Conservation (phyloP, 1,140 invertebrate genomes). For the Dendroctonus ponderosae region DNA sequence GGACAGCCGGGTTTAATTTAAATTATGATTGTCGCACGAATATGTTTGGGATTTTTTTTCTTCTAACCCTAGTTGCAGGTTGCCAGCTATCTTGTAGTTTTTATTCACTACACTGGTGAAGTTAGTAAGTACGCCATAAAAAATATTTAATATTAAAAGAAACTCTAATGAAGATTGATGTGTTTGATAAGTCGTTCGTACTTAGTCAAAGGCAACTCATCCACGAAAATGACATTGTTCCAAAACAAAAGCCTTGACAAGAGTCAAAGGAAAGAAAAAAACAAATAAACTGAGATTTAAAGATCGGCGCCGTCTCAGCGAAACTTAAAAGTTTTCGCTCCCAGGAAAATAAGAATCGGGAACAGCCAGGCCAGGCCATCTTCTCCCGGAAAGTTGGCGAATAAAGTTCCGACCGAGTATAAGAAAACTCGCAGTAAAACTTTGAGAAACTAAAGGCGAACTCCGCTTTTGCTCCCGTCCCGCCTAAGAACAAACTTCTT, state of each 20-base stretch:
- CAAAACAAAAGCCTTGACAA: conserved; percentile 1
- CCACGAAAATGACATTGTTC: conserved; percentile 12
- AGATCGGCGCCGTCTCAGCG: conserved; percentile 23
- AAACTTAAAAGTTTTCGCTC: conserved; percentile 21
- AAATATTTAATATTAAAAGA: no score
- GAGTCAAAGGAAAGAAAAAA: background rate
- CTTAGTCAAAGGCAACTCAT: no score
- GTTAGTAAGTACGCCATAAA: no score
- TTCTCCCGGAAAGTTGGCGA: conserved; percentile 24
- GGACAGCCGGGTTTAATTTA: background rate
- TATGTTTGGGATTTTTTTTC: no score
- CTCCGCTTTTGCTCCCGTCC: conserved; percentile 34
- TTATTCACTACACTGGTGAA: no score
- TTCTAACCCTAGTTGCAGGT: no score
- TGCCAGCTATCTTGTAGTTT: no score
- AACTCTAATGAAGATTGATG: no score
- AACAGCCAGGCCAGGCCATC: conserved; percentile 24
- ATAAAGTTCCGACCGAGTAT: conserved; percentile 27
- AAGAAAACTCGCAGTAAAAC: conserved; percentile 23
- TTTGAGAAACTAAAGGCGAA: conserved; percentile 34
- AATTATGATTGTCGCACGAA: background rate
- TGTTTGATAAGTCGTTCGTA: no score
- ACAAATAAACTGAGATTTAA: conserved; percentile 27
- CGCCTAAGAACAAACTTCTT: conserved; percentile 47
- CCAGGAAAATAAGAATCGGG: conserved; percentile 26